Evolutionary conservation across 1,140 invertebrate genomes (phyloP).

Genomic region (Microvelia longipes): DNA sequence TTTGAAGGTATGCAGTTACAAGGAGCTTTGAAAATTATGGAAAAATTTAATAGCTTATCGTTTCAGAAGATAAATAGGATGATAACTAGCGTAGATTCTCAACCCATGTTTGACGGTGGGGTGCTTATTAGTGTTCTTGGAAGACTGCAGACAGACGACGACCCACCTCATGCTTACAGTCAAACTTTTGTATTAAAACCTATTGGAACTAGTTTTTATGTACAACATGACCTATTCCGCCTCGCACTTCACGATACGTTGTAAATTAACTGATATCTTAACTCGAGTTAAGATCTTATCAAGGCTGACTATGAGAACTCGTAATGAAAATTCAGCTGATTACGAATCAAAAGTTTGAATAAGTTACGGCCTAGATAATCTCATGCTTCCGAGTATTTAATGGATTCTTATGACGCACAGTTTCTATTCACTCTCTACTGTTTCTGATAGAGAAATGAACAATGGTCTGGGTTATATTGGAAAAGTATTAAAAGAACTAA

Average conservation of each 20-base stretch:
- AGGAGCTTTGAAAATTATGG: slow-evolving; percentile 81
- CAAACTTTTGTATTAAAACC: slow-evolving; percentile 84
- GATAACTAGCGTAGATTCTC: slow-evolving; percentile 84
- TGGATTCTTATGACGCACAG: no score
- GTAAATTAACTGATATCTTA: slow-evolving; percentile 11
- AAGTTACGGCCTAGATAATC: no score
- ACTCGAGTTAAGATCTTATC: no score
- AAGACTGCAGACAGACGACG: slow-evolving; percentile 81
- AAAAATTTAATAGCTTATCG: slow-evolving; percentile 75
- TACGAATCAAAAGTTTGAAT: no score
- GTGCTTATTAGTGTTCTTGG: slow-evolving; percentile 85
- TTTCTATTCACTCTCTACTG: no score
- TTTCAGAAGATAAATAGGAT: slow-evolving; percentile 87
- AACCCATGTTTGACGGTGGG: slow-evolving; percentile 89
- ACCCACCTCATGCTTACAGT: slow-evolving; percentile 77
- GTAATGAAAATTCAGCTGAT: no score
- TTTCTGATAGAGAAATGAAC: no score
- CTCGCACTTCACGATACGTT: slow-evolving; percentile 61
- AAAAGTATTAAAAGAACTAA: no score
- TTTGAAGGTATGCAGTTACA: slow-evolving; percentile 86
- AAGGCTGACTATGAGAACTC: no score
- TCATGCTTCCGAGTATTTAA: no score
- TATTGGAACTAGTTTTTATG: slow-evolving; percentile 68
- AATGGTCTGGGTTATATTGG: no score
- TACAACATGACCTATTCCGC: slow-evolving; percentile 81